A percentile compares a stretch with the other conserved stretches of the same genome.
These are phyloP conservation scores for Galleria mellonella DNA, from an alignment of 1,140 invertebrate species.

Conservation along the genomic window DNA sequence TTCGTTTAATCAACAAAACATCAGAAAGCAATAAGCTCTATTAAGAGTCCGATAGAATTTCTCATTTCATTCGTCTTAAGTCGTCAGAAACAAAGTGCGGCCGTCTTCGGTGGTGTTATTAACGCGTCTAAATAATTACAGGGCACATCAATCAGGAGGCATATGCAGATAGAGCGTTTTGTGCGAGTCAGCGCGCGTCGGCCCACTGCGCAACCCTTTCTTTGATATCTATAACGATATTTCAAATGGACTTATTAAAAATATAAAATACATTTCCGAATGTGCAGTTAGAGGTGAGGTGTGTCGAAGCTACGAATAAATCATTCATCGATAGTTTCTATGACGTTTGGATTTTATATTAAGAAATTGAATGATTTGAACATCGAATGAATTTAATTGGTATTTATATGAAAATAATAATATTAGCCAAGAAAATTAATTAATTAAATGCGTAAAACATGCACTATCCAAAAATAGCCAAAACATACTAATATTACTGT, in stretches of 20 bases:
- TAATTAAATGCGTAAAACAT: too few species aligned
- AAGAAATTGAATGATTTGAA: not conserved
- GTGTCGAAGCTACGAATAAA: constrained; percentile 5
- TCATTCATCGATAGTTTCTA: not conserved
- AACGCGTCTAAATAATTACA: constrained; percentile 75
- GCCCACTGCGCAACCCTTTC: constrained; percentile 67
- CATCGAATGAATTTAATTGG: not conserved
- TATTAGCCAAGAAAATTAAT: too few species aligned
- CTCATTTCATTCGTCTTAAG: constrained; percentile 72
- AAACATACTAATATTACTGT: too few species aligned
- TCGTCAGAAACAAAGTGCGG: constrained; percentile 70
- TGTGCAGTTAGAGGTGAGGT: constrained; percentile 19
- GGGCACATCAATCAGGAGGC: constrained; percentile 73
- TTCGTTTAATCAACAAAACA: constrained; percentile 68
- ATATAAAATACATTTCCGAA: constrained; percentile 29
- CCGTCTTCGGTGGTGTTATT: constrained; percentile 72
- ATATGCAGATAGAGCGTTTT: constrained; percentile 70
- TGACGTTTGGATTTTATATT: not conserved
- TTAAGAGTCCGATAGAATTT: constrained; percentile 70
- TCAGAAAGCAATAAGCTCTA: constrained; percentile 67
- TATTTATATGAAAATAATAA: too few species aligned
- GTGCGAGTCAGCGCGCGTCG: constrained; percentile 66
- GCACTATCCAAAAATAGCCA: too few species aligned
- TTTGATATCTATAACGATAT: constrained; percentile 69
- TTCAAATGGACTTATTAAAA: constrained; percentile 58